phyloP scores from a whole-genome alignment of 2,888 invertebrate genomes.

The Atrina japonica region DNA sequence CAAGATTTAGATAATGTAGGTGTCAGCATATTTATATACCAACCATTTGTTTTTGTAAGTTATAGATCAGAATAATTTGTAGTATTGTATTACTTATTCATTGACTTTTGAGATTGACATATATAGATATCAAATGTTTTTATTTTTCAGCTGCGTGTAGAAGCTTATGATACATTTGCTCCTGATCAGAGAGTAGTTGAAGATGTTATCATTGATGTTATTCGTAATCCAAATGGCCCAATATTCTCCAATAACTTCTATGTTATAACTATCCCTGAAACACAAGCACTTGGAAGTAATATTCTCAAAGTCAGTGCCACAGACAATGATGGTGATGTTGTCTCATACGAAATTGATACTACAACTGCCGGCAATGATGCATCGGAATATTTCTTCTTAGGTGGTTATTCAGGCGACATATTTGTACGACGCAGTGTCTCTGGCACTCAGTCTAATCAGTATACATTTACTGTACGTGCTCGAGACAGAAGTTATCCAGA shows the following conservation, averaged over 20 bases:
- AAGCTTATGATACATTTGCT: slow-evolving; percentile 61
- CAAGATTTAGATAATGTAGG: too few species aligned
- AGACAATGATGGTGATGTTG: slow-evolving; percentile 60
- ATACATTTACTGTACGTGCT: slow-evolving; percentile 56
- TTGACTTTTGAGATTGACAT: too few species aligned
- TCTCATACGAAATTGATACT: slow-evolving; percentile 50
- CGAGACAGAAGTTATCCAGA: slow-evolving; percentile 62
- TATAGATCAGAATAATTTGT: too few species aligned
- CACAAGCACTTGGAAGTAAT: slow-evolving; percentile 80
- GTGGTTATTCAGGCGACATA: slow-evolving; percentile 52
- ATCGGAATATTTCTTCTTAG: slow-evolving; percentile 44
- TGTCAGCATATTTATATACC: too few species aligned
- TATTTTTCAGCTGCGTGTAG: slow-evolving; percentile 57
- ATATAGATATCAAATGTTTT: neutral
- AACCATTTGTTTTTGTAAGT: too few species aligned
- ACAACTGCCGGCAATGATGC: slow-evolving; percentile 39
- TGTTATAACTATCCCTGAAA: slow-evolving; percentile 60
- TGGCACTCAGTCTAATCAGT: slow-evolving; percentile 39
- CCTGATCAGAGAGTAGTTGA: slow-evolving; percentile 52
- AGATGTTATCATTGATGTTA: slow-evolving; percentile 60
- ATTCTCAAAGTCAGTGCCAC: slow-evolving; percentile 85
- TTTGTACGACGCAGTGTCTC: slow-evolving; percentile 51
- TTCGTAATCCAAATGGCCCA: slow-evolving; percentile 66
- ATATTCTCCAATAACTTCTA: slow-evolving; percentile 52
- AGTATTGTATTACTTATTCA: too few species aligned